Evolutionary conservation across 2,888 invertebrate species (phyloP).

Genomic region (Heliothis peltigera): DNA sequence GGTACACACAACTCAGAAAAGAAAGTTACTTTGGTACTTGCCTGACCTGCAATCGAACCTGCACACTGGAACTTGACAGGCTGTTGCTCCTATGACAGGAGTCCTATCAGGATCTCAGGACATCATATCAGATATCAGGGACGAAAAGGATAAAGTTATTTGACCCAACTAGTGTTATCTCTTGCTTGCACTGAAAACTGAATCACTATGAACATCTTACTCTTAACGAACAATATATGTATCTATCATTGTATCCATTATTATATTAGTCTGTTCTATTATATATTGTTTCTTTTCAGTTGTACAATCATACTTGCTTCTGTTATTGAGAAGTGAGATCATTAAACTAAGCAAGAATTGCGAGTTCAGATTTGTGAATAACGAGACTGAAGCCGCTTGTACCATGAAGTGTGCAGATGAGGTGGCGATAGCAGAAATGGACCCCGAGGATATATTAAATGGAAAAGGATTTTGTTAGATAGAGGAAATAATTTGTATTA

Average conservation of each 20-base stretch:
- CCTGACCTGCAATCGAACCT: no score
- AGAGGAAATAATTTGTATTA: not conserved
- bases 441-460: not conserved
- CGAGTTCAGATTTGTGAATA: conserved; percentile 40
- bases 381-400: conserved; percentile 37
- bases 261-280: no score
- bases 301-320: conserved; percentile 46
- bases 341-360: conserved; percentile 37
- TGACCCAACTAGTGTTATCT: no score
- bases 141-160: not conserved
- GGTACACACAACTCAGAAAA: no score
- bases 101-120: no score
- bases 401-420: conserved; percentile 7
- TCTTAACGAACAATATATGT: no score
- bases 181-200: no score
- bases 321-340: conserved; percentile 56
- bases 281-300: conserved; percentile 43
- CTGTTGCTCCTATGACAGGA: no score
- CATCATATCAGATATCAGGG: not conserved
- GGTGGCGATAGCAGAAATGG: not conserved
- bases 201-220: no score
- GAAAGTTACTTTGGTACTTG: no score
- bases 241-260: no score
- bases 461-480: not conserved
- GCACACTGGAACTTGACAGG: no score